These are phyloP conservation scores for Strigops habroptila DNA, from an alignment of 2,113 vertebrate species.

Conservation along the genomic window DNA sequence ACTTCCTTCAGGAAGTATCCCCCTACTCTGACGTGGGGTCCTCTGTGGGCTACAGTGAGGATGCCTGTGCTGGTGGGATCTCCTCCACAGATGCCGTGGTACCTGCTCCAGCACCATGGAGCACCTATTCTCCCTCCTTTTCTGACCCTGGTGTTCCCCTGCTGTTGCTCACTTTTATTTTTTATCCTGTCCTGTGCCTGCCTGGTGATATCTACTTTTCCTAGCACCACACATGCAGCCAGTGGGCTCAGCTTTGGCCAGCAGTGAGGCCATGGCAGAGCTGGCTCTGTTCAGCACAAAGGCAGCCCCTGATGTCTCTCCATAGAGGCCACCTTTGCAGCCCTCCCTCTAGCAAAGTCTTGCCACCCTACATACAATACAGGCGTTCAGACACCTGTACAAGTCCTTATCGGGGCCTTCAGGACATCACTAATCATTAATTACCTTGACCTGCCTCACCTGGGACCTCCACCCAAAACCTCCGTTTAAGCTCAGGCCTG, in stretches of 20 bases:
- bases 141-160: neutral
- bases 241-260: neutral
- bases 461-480: neutral
- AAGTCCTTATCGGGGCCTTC: neutral
- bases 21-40: fast-evolving
- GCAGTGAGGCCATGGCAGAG: neutral
- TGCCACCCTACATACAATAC: neutral
- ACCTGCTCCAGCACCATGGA: neutral
- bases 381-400: neutral
- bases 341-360: neutral
- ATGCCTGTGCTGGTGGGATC: neutral
- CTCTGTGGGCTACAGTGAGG: neutral
- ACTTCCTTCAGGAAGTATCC: neutral
- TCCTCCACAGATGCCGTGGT: neutral
- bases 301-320: neutral
- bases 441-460: neutral
- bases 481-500: neutral
- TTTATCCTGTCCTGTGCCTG: neutral
- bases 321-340: neutral
- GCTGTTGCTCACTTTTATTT: neutral
- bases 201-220: neutral
- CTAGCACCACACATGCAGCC: neutral
- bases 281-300: neutral
- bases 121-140: neutral
- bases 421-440: neutral